These are phyloP conservation scores for Pygoscelis antarcticus DNA, from an alignment of 2,113 vertebrate genomes.

Conservation along the genomic window DNA sequence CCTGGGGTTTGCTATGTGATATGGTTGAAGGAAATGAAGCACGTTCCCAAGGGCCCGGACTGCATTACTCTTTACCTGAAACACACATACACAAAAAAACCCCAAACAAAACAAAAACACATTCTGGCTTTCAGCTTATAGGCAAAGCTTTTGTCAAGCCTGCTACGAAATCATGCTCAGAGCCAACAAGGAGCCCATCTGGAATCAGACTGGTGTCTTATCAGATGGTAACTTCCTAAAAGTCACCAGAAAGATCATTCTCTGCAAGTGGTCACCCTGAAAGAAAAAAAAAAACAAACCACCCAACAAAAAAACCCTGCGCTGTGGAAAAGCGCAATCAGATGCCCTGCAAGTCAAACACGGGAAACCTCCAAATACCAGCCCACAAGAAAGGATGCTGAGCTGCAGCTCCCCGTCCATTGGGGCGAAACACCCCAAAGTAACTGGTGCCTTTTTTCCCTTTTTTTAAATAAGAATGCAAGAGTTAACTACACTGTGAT, in stretches of 20 bases:
- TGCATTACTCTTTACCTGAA: constrained; percentile 92
- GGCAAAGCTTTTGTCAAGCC: background rate
- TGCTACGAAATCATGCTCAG: background rate
- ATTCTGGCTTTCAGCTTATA: rapidly evolving
- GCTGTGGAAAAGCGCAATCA: background rate
- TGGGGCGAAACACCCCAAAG: background rate
- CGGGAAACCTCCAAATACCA: background rate
- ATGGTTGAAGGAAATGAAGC: constrained; percentile 88
- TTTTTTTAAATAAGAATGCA: background rate
- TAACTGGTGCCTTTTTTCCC: background rate
- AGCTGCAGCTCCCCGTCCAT: background rate
- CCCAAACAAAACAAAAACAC: too few species aligned
- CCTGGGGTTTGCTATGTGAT: constrained; percentile 82
- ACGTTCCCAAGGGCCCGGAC: constrained; percentile 94
- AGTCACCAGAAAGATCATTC: background rate
- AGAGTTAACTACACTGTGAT: background rate
- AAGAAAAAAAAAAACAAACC: background rate
- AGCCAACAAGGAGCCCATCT: background rate
- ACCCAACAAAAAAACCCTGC: background rate
- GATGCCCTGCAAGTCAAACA: background rate
- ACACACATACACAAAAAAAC: background rate
- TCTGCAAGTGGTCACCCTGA: background rate
- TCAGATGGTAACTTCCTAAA: background rate
- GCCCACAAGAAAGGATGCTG: background rate
- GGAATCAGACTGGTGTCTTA: background rate